Percentiles rank a stretch among this genome's conserved stretches.
Conservation (phyloP, 2,797 vertebrate species). For the Oreortyx pictus region DNA sequence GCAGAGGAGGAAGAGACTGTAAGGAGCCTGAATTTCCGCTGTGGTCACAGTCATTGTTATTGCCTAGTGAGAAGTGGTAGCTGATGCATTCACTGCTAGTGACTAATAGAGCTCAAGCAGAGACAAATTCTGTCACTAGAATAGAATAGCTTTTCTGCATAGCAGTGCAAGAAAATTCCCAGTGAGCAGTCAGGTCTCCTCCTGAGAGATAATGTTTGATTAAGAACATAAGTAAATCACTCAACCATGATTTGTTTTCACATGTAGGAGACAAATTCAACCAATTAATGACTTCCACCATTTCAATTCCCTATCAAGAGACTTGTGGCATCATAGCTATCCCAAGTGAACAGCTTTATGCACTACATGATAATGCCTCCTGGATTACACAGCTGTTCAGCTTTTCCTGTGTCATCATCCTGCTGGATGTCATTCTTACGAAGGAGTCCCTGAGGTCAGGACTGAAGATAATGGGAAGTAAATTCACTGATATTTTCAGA, state of each 20-base stretch:
- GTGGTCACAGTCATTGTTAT: not conserved
- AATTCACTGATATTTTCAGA: not conserved
- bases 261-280: not conserved
- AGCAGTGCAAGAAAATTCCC: not conserved
- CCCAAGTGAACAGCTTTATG: not conserved
- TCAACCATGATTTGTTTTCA: not conserved
- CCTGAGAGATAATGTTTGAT: not conserved
- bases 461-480: not conserved
- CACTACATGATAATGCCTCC: not conserved
- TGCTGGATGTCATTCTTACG: not conserved
- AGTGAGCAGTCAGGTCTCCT: not conserved
- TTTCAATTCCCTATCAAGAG: not conserved
- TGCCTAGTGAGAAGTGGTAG: not conserved
- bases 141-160: not conserved
- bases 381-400: not conserved
- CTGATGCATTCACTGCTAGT: not conserved
- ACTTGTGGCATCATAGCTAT: not conserved
- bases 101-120: not conserved
- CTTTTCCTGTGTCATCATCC: not conserved
- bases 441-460: not conserved
- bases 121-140: not conserved
- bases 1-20: not conserved
- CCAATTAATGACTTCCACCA: not conserved
- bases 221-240: not conserved
- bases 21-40: not conserved